Evolutionary conservation across 2,113 vertebrate genomes (phyloP).

Genomic region (Protobothrops flavoviridis): DNA sequence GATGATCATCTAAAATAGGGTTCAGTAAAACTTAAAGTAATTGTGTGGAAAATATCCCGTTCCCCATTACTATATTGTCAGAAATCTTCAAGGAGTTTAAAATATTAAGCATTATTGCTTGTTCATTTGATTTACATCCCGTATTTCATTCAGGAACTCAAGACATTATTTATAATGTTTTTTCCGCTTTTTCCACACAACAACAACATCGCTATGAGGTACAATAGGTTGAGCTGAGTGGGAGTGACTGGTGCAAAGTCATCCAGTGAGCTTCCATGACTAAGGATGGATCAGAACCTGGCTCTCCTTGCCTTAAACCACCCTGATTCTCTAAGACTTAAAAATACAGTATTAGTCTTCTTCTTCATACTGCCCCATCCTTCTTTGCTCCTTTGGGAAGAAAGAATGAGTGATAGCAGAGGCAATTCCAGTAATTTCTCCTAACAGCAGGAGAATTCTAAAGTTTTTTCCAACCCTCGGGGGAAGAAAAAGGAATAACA

Average conservation of each 20-base stretch:
- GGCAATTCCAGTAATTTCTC: neutral
- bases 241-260: neutral
- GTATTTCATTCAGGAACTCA: neutral
- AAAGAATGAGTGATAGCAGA: neutral
- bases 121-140: neutral
- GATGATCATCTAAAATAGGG: neutral
- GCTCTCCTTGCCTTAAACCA: neutral
- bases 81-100: neutral
- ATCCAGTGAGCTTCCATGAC: neutral
- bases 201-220: neutral
- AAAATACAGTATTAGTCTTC: neutral
- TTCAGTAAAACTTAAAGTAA: neutral
- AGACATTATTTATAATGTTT: neutral
- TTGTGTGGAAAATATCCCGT: neutral
- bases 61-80: neutral
- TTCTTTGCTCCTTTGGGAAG: neutral
- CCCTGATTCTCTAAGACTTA: neutral
- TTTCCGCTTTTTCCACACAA: neutral
- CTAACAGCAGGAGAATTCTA: neutral
- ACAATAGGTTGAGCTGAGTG: neutral
- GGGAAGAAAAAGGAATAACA: neutral
- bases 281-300: neutral
- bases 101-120: neutral
- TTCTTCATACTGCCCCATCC: neutral
- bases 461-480: neutral